phyloP scores from a whole-genome alignment of 2,888 invertebrate genomes.

The Drosophila antonietae region DNA sequence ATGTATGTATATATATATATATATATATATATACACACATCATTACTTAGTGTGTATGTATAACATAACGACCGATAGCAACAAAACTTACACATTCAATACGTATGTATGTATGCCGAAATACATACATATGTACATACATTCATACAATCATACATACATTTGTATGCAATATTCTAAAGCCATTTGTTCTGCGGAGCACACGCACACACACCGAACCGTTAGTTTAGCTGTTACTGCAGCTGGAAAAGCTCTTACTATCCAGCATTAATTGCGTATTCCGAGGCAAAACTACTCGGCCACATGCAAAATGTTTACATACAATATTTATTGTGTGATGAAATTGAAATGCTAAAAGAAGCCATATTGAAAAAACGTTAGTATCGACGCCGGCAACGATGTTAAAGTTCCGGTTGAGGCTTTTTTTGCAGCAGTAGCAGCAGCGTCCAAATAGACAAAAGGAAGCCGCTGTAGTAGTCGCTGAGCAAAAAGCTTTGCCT shows the following conservation, averaged over 20 bases:
- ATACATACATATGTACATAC: neutral
- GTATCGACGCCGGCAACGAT: conserved; percentile 48
- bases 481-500: conserved; percentile 59
- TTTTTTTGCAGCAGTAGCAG: conserved; percentile 27
- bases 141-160: neutral
- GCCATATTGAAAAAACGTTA: conserved; percentile 72
- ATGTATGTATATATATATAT: conserved; percentile 19
- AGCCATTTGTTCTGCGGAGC: conserved; percentile 20
- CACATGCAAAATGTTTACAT: conserved; percentile 18
- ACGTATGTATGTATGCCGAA: conserved; percentile 2
- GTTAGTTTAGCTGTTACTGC: conserved; percentile 17
- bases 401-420: conserved; percentile 66
- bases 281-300: conserved; percentile 15
- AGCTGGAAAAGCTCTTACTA: conserved; percentile 21
- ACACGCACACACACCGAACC: conserved; percentile 3
- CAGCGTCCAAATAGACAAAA: conserved; percentile 69
- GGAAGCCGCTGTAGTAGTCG: conserved; percentile 62
- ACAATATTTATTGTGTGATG: conserved; percentile 29
- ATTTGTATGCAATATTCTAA: conserved; percentile 8
- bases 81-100: conserved; percentile 49
- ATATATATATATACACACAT: neutral
- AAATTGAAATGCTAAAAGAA: conserved; percentile 57
- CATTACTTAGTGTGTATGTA: conserved; percentile 60
- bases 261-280: conserved; percentile 26
- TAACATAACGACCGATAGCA: conserved; percentile 69